Evolutionary conservation across 2,113 vertebrate species (phyloP).

Genomic region (Thymallus thymallus): DNA sequence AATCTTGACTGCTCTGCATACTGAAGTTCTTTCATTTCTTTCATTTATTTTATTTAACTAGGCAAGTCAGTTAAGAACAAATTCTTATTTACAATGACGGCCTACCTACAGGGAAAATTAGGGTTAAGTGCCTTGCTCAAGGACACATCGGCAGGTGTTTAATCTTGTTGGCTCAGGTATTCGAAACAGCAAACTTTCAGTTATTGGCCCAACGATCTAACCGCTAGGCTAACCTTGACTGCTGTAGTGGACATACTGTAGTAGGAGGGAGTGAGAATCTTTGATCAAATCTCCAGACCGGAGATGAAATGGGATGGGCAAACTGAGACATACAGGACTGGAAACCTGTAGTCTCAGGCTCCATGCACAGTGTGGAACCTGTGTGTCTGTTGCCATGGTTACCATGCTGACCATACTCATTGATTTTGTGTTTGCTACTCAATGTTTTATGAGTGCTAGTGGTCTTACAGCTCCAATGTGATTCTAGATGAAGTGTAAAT

Average conservation of each 20-base stretch:
- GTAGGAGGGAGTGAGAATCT: background rate
- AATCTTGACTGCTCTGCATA: slow-evolving; percentile 20
- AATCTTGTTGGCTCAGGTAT: no score
- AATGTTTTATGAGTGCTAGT: background rate
- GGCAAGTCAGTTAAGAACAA: no score
- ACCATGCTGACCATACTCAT: background rate
- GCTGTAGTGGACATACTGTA: background rate
- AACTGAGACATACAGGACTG: background rate
- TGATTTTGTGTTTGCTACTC: background rate
- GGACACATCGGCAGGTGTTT: no score
- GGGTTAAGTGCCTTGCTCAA: no score
- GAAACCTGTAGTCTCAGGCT: background rate
- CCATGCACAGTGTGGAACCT: background rate
- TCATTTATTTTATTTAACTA: no score
- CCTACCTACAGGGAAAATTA: no score
- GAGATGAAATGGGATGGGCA: background rate
- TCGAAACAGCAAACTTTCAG: no score
- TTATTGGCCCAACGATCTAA: no score
- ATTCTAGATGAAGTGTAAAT: background rate
- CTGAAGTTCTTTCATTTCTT: no score
- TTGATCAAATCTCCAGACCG: background rate
- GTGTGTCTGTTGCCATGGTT: slow-evolving; percentile 7
- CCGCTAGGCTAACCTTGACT: no score
- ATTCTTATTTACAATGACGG: no score
- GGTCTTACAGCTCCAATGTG: background rate